Evolutionary conservation across 2,797 vertebrate species (phyloP).

Genomic region (Sphaeramia orbicularis): DNA sequence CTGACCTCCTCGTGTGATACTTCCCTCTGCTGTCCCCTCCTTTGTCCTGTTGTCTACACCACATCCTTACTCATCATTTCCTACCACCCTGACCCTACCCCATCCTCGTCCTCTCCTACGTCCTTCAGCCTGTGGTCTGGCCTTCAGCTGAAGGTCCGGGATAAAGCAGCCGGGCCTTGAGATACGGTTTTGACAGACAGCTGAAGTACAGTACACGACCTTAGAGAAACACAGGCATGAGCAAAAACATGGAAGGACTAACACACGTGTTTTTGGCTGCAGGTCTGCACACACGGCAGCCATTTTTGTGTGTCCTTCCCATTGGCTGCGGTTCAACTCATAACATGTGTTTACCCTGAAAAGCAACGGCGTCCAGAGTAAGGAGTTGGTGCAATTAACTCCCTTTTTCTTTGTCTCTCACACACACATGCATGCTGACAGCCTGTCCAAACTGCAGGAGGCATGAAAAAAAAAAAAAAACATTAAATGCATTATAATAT

Average conservation of each 20-base stretch:
- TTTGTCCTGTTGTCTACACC: slow-evolving; percentile 13
- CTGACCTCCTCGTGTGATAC: neutral
- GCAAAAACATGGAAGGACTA: slow-evolving; percentile 1
- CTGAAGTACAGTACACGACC: slow-evolving; percentile 37
- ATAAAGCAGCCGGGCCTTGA: slow-evolving; percentile 62
- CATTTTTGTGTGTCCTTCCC: slow-evolving; percentile 59
- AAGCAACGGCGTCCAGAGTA: slow-evolving; percentile 55
- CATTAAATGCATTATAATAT: slow-evolving; percentile 63
- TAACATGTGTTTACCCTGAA: slow-evolving; percentile 73
- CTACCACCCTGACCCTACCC: slow-evolving; percentile 32
- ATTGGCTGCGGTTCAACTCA: slow-evolving; percentile 71
- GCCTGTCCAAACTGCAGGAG: slow-evolving; percentile 61
- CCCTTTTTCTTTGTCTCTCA: slow-evolving; percentile 44
- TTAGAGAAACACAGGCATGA: slow-evolving; percentile 37
- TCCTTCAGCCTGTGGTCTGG: slow-evolving; percentile 67
- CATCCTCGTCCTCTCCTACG: slow-evolving; percentile 48
- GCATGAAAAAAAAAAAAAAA: slow-evolving; percentile 59
- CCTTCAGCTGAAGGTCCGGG: slow-evolving; percentile 71
- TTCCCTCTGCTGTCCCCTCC: neutral
- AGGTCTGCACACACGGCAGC: slow-evolving; percentile 29
- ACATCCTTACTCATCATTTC: slow-evolving; percentile 36
- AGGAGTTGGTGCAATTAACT: slow-evolving; percentile 63
- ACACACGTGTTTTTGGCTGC: slow-evolving; percentile 24
- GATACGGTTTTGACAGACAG: slow-evolving; percentile 64
- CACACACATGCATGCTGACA: slow-evolving; percentile 31